Evolutionary conservation across 2,888 invertebrate species (phyloP), one percentile per base, ranked within the genome.

Genomic region (Himalopsyche kuldschensis): DNA sequence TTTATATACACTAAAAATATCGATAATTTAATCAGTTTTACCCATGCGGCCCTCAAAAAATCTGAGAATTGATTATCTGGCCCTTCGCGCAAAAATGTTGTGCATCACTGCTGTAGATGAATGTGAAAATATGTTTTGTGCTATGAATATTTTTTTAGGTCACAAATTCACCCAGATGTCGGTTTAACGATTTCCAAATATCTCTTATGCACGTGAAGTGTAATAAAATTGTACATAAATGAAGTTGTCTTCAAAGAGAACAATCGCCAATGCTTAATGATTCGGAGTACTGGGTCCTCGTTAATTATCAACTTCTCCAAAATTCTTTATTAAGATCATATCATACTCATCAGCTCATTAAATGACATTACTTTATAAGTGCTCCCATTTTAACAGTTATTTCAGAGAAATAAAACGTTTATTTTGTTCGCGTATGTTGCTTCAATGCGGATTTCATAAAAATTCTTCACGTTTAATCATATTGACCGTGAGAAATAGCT

Each of bases 241-340:
- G 10, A 24, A 69, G 30, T 30, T 69, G 69, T 69, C 30, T 77
- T 78, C 83, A 77, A 80, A 81, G 31, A 47, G 10, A n/a, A 32
- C 47, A 15, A 4, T 35, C 77, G 69, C 75, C 46, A 80, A 80
- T 46, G 76, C n/a, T 63, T 46, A 78, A 69, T 46, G 20, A 46
- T 69, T 80, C 63, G 31, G 17, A 20, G 15, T 78, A 78, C 17
- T 47, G 15, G 75, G 4, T 10, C 47, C 84, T 85, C 85, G 41
- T n/a, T 55, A 79, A 47, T 35, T 80, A 63, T 46, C 6, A 41
- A 82, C 81, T 84, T 83, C 82, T 81, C 24, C 0, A 41, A 35
- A 41, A 41, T 41, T 41, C 41, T 15, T 41, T 15, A 15, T 3
- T 15, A 41, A 41, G 1, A 41, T 15, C 41, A 41, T 41, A 41